Percentiles rank a stretch among this genome's conserved stretches.
Evolutionary conservation across 2,888 invertebrate genomes (phyloP).

Genomic region (Athripsodes cinereus): DNA sequence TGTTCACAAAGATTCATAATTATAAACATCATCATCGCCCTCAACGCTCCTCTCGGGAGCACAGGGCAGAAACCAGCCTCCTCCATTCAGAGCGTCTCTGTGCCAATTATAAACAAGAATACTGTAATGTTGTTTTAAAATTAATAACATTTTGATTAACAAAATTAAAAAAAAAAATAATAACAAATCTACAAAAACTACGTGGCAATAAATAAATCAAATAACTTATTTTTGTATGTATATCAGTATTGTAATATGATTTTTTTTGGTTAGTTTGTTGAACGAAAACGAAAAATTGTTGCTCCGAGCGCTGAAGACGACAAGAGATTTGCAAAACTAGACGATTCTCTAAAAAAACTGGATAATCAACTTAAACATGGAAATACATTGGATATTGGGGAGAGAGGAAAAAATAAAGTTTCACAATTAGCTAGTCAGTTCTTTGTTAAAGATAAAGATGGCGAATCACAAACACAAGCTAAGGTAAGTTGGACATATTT

Average conservation of each 20-base stretch:
- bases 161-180: too few species aligned
- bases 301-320: conserved; percentile 51
- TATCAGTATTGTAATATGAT: background rate
- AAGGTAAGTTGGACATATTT: background rate
- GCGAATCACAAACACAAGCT: background rate
- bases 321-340: conserved; percentile 66
- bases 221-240: background rate
- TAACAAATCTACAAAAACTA: too few species aligned
- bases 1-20: too few species aligned
- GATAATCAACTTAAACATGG: conserved; percentile 76
- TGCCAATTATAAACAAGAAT: too few species aligned
- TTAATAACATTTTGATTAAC: too few species aligned
- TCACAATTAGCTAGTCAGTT: conserved; percentile 83
- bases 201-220: too few species aligned
- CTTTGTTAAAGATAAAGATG: conserved; percentile 30
- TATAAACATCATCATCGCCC: too few species aligned
- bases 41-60: too few species aligned
- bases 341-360: conserved; percentile 63
- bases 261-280: conserved; percentile 50
- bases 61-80: too few species aligned
- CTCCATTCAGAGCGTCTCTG: too few species aligned
- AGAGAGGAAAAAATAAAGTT: conserved; percentile 66
- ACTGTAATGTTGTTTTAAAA: too few species aligned
- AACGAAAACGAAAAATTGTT: conserved; percentile 64
- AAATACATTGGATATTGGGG: conserved; percentile 57